phyloP scores from a whole-genome alignment of 1,140 invertebrate genomes.

The Ceratoteleas bidentatus region DNA sequence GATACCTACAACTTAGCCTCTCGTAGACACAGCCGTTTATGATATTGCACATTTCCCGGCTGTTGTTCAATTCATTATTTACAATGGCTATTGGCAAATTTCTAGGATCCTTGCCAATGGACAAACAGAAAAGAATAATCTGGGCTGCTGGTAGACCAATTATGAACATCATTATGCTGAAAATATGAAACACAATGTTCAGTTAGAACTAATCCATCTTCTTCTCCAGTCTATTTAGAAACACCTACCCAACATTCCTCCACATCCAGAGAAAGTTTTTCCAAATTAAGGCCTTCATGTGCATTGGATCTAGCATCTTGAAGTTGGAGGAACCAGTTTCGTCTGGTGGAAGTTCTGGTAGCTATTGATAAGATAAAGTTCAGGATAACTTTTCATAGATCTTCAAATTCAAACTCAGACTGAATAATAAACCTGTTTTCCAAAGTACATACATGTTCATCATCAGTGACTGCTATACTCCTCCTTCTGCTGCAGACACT shows the following conservation, averaged over 20 bases:
- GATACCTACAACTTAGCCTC: constrained; percentile 88
- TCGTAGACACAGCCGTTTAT: constrained; percentile 84
- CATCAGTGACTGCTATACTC: constrained; percentile 82
- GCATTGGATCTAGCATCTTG: constrained; percentile 85
- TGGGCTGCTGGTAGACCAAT: constrained; percentile 95
- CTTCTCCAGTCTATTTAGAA: background rate
- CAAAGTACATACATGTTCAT: constrained; percentile 73
- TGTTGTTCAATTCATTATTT: constrained; percentile 88
- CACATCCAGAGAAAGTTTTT: constrained; percentile 96
- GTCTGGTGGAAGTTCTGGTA: constrained; percentile 74
- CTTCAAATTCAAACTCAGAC: too few relatives aligned
- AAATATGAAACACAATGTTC: background rate
- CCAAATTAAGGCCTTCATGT: constrained; percentile 92
- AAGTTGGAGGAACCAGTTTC: constrained; percentile 78
- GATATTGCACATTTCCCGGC: constrained; percentile 79
- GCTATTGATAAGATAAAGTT: too few relatives aligned
- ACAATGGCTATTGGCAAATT: constrained; percentile 92
- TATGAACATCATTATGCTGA: constrained; percentile 93
- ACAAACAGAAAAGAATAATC: constrained; percentile 96
- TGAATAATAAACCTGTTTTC: too few relatives aligned
- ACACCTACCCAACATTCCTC: constrained; percentile 92
- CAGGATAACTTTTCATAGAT: too few relatives aligned
- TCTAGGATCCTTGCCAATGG: constrained; percentile 94
- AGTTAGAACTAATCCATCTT: too few relatives aligned
- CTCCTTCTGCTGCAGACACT: constrained; percentile 86